phyloP scores from a whole-genome alignment of 2,797 vertebrate genomes.

The Chelon labrosus region DNA sequence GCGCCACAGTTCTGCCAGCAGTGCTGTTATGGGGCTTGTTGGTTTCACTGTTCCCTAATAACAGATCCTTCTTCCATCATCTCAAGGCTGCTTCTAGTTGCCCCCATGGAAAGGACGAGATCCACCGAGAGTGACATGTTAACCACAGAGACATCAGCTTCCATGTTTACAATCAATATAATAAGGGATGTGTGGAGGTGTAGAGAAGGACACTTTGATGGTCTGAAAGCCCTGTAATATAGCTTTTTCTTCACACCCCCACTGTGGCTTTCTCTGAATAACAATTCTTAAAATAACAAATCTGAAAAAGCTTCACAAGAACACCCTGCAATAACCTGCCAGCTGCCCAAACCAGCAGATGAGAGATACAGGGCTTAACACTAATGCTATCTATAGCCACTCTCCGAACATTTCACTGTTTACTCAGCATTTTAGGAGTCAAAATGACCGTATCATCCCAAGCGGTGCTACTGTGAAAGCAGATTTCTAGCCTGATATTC shows the following conservation, averaged over 20 bases:
- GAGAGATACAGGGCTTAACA: conserved; percentile 14
- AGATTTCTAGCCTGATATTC: background rate
- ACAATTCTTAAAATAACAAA: conserved; percentile 32
- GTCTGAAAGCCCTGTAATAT: conserved; percentile 16
- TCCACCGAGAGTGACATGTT: conserved; percentile 1
- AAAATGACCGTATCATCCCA: conserved; percentile 8
- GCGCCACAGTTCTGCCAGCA: background rate
- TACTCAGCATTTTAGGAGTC: conserved; percentile 24
- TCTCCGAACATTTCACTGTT: conserved; percentile 30
- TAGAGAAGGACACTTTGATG: conserved; percentile 8
- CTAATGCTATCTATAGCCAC: background rate
- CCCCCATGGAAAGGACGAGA: conserved; percentile 12
- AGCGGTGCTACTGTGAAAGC: conserved; percentile 3
- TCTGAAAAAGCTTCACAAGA: conserved; percentile 4
- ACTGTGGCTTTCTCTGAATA: conserved; percentile 6
- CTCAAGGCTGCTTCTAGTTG: conserved; percentile 6
- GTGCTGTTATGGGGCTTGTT: background rate
- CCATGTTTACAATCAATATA: conserved; percentile 26
- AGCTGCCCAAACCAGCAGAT: conserved; percentile 19
- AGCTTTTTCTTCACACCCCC: conserved; percentile 8
- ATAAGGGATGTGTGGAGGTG: background rate
- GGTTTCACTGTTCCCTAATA: conserved; percentile 17
- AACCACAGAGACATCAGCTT: background rate
- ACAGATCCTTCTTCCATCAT: background rate
- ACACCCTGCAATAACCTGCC: conserved; percentile 7